Percentiles rank a stretch among this genome's conserved stretches.
Conservation (phyloP, 2,888 invertebrate genomes). For the Noctua comes region DNA sequence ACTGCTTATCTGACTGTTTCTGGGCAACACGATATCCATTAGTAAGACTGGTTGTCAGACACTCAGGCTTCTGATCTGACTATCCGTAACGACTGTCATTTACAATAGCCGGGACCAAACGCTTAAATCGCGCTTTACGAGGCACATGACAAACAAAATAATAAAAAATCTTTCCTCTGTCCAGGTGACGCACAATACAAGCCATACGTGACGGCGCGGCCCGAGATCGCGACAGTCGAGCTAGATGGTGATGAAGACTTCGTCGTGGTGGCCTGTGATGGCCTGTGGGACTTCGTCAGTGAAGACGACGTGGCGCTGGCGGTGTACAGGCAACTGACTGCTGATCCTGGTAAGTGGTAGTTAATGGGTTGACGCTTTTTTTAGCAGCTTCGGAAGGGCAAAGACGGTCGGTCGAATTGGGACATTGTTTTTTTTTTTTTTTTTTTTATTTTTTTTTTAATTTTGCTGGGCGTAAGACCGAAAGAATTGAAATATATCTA, state of each 20-base stretch:
- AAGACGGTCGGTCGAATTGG: background rate
- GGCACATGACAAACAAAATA: background rate
- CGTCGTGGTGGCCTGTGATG: slow-evolving; percentile 97
- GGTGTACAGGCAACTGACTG: slow-evolving; percentile 93
- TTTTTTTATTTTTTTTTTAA: too few species aligned
- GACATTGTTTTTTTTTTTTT: too few species aligned
- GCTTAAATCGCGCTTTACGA: background rate
- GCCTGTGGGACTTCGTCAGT: slow-evolving; percentile 96
- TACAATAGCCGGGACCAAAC: background rate
- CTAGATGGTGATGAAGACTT: slow-evolving; percentile 97
- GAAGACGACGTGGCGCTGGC: slow-evolving; percentile 93
- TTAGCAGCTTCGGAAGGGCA: background rate
- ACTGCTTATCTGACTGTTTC: background rate
- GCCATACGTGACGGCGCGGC: slow-evolving; percentile 95
- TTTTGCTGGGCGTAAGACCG: background rate
- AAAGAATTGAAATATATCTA: background rate
- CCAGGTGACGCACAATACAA: slow-evolving; percentile 95
- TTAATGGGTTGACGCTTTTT: background rate
- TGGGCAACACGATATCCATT: background rate
- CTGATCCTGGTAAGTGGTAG: slow-evolving; percentile 91
- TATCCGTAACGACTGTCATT: too few species aligned
- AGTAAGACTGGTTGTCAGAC: background rate
- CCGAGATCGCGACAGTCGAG: slow-evolving; percentile 94
- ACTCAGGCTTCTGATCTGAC: background rate
- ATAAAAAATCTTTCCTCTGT: background rate